phyloP scores from a whole-genome alignment of 1,140 invertebrate genomes.

The Palaemon carinicauda region DNA sequence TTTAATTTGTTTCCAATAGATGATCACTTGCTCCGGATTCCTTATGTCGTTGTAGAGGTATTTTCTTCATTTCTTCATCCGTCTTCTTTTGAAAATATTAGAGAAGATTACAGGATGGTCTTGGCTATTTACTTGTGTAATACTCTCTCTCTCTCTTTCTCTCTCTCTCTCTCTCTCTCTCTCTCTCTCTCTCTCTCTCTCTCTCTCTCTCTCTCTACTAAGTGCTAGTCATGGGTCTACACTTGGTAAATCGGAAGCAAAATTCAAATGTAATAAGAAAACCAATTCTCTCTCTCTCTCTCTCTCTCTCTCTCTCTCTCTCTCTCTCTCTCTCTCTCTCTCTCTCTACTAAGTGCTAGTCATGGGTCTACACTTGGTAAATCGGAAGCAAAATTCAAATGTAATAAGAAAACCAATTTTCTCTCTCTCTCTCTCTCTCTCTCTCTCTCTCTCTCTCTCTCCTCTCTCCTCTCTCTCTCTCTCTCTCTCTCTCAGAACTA shows the following conservation, averaged over 20 bases:
- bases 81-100: neutral
- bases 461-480: neutral
- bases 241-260: too few relatives aligned
- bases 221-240: too few relatives aligned
- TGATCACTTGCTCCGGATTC: too few relatives aligned
- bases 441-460: neutral
- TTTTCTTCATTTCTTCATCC: neutral
- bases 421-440: neutral
- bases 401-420: too few relatives aligned
- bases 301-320: neutral
- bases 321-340: neutral
- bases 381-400: too few relatives aligned
- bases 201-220: neutral
- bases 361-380: too few relatives aligned
- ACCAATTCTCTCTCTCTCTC: neutral
- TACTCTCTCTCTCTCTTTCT: constrained; percentile 14
- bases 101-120: too few relatives aligned
- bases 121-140: neutral
- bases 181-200: neutral
- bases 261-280: too few relatives aligned
- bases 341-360: neutral
- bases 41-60: neutral
- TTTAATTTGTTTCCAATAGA: too few relatives aligned
- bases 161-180: neutral
- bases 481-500: neutral